Conservation (phyloP, 2,888 invertebrate genomes). For the Gortyna flavago region DNA sequence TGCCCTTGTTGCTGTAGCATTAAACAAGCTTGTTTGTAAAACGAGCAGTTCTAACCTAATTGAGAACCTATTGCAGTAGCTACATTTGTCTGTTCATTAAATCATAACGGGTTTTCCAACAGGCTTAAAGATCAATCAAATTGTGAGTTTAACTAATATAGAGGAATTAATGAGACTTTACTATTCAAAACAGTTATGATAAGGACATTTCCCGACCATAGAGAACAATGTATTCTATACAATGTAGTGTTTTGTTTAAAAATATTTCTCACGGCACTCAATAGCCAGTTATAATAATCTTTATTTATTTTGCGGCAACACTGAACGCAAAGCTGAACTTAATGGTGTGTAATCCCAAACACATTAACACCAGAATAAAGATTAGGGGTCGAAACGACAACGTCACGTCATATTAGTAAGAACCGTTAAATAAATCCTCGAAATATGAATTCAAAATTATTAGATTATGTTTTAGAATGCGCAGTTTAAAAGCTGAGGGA, state of each 20-base stretch:
- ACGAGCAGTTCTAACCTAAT: not conserved
- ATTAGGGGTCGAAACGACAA: constrained; percentile 78
- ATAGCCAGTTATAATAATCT: constrained; percentile 82
- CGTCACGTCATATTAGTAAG: constrained; percentile 72
- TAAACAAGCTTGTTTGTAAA: not conserved
- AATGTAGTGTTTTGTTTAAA: constrained; percentile 66
- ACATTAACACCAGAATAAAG: constrained; percentile 85
- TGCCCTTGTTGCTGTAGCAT: not conserved
- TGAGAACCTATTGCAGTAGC: not conserved
- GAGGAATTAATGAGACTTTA: not conserved
- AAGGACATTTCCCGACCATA: not conserved
- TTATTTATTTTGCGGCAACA: constrained; percentile 87
- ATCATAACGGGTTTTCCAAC: not conserved
- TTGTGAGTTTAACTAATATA: not conserved
- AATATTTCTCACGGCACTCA: constrained; percentile 86
- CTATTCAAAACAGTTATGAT: not conserved
- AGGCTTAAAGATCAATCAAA: not conserved
- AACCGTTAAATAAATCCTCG: constrained; percentile 60
- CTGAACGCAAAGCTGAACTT: constrained; percentile 78
- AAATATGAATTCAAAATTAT: constrained; percentile 31
- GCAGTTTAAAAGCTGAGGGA: not conserved
- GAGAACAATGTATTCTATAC: constrained; percentile 13
- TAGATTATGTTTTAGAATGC: not conserved
- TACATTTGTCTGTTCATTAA: not conserved
- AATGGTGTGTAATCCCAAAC: constrained; percentile 87